Base-by-base conservation (phyloP, 2,113 vertebrate genomes). In the Vulpes ferrilata region DNA sequence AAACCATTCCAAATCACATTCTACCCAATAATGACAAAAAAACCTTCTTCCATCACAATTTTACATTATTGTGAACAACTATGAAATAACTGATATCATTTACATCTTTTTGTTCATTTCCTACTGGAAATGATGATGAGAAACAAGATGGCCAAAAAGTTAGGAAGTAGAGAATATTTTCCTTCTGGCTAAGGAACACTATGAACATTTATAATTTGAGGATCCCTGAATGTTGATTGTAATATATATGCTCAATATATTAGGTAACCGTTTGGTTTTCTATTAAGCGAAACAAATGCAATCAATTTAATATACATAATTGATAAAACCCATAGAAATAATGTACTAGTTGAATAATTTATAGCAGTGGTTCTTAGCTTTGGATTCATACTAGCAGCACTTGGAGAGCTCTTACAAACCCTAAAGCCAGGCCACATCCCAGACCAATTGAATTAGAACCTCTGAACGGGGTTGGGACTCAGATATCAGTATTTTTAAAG, bases 371-470 rank as follows among this genome's bases (percentile, higher is more conserved):
- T 93, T 95, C 35, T 76, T 95, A 95, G 73, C 83, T 92, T 79
- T 79, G 62, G 57, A 76, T 83, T 91, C 35, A 84, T 92, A 69
- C 38, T 93, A 91, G 92, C 82, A 95, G n/a, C 60, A 82, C 25
- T 83, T 81, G 55, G 64, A 62, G 74, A 88, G 38, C n/a, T 91
- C 93, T 93, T n/a, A 73, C 80, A 96, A 92, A 80, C 43, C 25
- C 32, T 32, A 93, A 88, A 69, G 27, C 32, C 64, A 90, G 64
- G 59, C 57, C 69, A 92, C 35, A 85, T 87, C 55, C 17, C 27
- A 92, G 80, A 80, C 51, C 51, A 93, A 96, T 97, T 95, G 90
- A 95, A 90, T 38, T 43, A 69, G 20, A 82, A 32, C 93, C 80
- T 88, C 94, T 73, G 43, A 43, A 43, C 87, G 73, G 62, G 86